Evolutionary conservation across 2,797 vertebrate genomes (phyloP).

Genomic region (Huso huso): DNA sequence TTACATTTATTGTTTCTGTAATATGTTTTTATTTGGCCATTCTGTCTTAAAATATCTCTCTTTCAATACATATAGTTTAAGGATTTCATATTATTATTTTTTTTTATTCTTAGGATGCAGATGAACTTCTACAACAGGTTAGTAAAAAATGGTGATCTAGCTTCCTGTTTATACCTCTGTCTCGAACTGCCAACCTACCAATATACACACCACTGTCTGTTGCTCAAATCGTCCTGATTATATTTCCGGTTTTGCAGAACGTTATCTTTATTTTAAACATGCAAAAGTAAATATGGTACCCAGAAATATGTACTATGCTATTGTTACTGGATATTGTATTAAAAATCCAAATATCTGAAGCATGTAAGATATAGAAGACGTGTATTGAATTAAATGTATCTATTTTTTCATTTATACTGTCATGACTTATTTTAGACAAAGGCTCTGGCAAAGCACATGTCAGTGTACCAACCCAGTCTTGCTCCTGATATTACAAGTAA

Average conservation of each 20-base stretch:
- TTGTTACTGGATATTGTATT: not conserved
- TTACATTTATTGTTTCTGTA: no score
- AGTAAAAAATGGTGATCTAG: not conserved
- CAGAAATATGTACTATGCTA: no score
- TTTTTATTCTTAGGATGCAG: conserved; percentile 8
- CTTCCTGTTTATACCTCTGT: not conserved
- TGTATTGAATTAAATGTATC: not conserved
- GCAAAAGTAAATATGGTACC: no score
- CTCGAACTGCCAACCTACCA: no score
- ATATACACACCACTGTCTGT: no score
- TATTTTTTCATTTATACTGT: not conserved
- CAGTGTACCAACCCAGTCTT: conserved; percentile 7
- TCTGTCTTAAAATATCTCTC: not conserved
- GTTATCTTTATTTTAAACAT: no score
- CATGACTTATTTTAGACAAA: conserved; percentile 4
- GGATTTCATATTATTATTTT: not conserved
- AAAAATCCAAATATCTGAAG: not conserved
- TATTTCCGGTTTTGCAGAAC: no score
- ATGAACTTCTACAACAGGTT: conserved; percentile 15
- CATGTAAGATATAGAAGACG: not conserved
- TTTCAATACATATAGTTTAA: not conserved
- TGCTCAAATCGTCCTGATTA: no score
- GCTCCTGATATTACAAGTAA: not conserved
- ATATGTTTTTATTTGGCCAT: no score
- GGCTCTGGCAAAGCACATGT: conserved; percentile 12